Evolutionary conservation across 2,888 invertebrate genomes (phyloP).

Genomic region (Clanis bilineata): DNA sequence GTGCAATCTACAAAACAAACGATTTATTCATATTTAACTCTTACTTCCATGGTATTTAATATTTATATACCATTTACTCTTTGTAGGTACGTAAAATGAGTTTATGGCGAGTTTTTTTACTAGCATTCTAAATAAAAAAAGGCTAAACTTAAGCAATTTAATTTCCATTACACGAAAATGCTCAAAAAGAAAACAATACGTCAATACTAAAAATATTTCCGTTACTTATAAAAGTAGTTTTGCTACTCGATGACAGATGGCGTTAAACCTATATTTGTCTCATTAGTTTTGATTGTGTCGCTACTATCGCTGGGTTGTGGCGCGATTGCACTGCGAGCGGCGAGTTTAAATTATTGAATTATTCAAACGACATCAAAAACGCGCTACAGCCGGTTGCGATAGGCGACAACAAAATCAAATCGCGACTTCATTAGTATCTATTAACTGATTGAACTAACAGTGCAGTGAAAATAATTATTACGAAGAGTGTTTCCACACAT

Average conservation of each 20-base stretch:
- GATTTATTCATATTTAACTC: no score
- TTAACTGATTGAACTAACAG: not conserved
- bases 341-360: constrained; percentile 63
- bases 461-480: not conserved
- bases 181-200: no score
- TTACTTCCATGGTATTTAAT: no score
- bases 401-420: constrained; percentile 4
- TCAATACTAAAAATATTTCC: not conserved
- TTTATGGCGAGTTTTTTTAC: no score
- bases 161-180: no score
- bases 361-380: constrained; percentile 74
- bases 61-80: no score
- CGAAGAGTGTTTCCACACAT: not conserved
- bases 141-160: no score
- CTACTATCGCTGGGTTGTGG: constrained; percentile 31
- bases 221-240: not conserved
- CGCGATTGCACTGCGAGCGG: constrained; percentile 48
- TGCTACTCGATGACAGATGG: constrained; percentile 55
- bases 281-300: constrained; percentile 49
- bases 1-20: no score
- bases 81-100: no score
- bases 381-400: constrained; percentile 60
- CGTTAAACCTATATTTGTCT: constrained; percentile 21
- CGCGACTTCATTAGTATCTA: not conserved
- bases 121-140: no score